phyloP scores from a whole-genome alignment of 2,888 invertebrate genomes.

The Cerceris ruficornis region DNA sequence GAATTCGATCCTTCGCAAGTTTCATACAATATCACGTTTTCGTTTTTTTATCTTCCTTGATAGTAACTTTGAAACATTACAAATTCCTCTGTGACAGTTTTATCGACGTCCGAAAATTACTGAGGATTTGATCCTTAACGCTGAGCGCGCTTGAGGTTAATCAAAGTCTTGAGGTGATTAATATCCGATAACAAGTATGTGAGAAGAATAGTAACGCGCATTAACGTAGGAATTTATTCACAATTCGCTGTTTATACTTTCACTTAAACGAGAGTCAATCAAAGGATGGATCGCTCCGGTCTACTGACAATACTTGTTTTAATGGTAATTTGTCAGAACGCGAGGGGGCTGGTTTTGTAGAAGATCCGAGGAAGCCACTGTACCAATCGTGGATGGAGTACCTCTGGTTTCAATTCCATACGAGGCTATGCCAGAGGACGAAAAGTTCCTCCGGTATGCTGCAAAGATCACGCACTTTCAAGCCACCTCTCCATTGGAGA shows the following conservation, averaged over 20 bases:
- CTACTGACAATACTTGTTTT: constrained; percentile 2
- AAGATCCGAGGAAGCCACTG: constrained; percentile 56
- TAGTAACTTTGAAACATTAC: too few relatives aligned
- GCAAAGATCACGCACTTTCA: constrained; percentile 84
- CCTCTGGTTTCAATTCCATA: constrained; percentile 77
- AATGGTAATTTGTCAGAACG: constrained; percentile 12
- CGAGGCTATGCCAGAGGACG: constrained; percentile 82
- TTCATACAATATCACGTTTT: too few relatives aligned
- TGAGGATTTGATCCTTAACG: too few relatives aligned
- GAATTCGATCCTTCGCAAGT: constrained; percentile 14
- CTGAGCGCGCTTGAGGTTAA: too few relatives aligned
- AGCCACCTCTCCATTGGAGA: constrained; percentile 84
- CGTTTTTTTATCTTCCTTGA: too few relatives aligned
- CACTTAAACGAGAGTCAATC: neutral
- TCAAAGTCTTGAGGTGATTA: too few relatives aligned
- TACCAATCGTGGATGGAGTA: constrained; percentile 70
- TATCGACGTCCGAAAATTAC: too few relatives aligned
- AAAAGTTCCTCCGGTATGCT: constrained; percentile 86
- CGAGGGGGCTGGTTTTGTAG: constrained; percentile 76
- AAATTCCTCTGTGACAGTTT: too few relatives aligned
- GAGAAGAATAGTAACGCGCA: too few relatives aligned
- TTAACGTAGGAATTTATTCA: neutral
- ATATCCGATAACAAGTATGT: too few relatives aligned
- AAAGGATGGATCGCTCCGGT: constrained; percentile 7
- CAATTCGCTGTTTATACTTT: neutral